Evolutionary conservation across 1,140 invertebrate species (phyloP).

Genomic region (Saccostrea echinata): DNA sequence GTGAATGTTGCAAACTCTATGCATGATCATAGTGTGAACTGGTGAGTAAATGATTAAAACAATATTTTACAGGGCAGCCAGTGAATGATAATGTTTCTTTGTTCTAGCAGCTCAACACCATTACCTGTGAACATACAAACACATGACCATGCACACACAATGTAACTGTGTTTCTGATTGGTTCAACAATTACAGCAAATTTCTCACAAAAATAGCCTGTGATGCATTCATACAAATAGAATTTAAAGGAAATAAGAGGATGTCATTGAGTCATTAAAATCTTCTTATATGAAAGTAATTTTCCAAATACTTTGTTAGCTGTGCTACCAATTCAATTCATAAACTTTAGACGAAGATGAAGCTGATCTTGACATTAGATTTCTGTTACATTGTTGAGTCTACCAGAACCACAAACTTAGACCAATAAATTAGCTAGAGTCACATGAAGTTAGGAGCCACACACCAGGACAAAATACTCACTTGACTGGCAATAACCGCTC

Average conservation of each 20-base stretch:
- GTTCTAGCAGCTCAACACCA: neutral
- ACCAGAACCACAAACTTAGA: neutral
- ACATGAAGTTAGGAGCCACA: slow-evolving; percentile 16
- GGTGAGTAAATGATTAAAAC: neutral
- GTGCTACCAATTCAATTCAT: too few relatives aligned
- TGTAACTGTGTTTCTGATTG: neutral
- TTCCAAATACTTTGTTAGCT: too few relatives aligned
- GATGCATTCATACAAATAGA: neutral
- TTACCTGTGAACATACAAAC: slow-evolving; percentile 6
- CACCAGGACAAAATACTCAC: slow-evolving; percentile 24
- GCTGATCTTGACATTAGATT: neutral
- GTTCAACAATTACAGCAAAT: slow-evolving; percentile 1
- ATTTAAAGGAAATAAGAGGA: too few relatives aligned
- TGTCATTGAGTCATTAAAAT: too few relatives aligned
- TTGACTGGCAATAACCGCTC: slow-evolving; percentile 89
- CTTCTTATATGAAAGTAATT: too few relatives aligned
- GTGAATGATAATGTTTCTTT: neutral
- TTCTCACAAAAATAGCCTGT: neutral
- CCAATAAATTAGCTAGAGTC: neutral
- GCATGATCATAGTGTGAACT: neutral
- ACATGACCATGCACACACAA: slow-evolving; percentile 33
- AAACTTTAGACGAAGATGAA: too few relatives aligned
- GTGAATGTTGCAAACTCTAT: neutral
- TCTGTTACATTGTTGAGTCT: neutral
- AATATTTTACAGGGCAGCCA: slow-evolving; percentile 10